phyloP scores from a whole-genome alignment of 2,797 vertebrate genomes.

The Orientallactaga sibirica region DNA sequence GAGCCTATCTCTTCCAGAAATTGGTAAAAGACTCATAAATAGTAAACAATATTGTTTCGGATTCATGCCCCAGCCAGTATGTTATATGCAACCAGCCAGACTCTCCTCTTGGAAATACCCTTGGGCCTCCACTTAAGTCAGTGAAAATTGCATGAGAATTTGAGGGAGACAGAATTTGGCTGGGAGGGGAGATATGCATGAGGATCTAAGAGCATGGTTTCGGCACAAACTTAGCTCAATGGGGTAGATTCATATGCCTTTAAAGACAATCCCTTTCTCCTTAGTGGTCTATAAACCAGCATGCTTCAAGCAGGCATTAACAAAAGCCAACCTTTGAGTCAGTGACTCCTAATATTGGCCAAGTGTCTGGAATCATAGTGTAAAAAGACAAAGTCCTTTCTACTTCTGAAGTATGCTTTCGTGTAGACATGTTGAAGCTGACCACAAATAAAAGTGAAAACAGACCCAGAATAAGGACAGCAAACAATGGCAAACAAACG shows the following conservation, averaged over 20 bases:
- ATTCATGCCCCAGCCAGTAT: slow-evolving; percentile 39
- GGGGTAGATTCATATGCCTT: background rate
- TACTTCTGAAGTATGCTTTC: slow-evolving; percentile 81
- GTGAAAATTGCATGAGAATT: slow-evolving; percentile 57
- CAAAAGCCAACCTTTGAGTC: slow-evolving; percentile 77
- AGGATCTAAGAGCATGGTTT: background rate
- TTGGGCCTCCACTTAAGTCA: slow-evolving; percentile 41
- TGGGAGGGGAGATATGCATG: background rate
- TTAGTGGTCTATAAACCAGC: slow-evolving; percentile 70
- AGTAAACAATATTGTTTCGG: slow-evolving; percentile 72
- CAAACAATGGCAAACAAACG: slow-evolving; percentile 81
- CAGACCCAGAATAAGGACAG: slow-evolving; percentile 80
- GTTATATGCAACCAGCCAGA: slow-evolving; percentile 53
- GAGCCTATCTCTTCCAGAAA: slow-evolving; percentile 76
- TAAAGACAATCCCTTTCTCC: slow-evolving; percentile 42
- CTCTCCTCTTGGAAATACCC: slow-evolving; percentile 45
- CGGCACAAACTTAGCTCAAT: background rate
- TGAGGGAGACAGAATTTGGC: slow-evolving; percentile 19
- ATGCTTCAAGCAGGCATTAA: slow-evolving; percentile 79
- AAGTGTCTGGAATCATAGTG: slow-evolving; percentile 81
- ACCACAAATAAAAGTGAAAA: slow-evolving; percentile 85
- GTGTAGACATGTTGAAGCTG: slow-evolving; percentile 74
- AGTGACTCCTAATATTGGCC: slow-evolving; percentile 80
- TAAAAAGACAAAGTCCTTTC: slow-evolving; percentile 82
- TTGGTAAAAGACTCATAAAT: slow-evolving; percentile 68